Evolutionary conservation across 2,113 vertebrate genomes (phyloP), one percentile per base, ranked within the genome.

Genomic region (Pogonocichla stellata): DNA sequence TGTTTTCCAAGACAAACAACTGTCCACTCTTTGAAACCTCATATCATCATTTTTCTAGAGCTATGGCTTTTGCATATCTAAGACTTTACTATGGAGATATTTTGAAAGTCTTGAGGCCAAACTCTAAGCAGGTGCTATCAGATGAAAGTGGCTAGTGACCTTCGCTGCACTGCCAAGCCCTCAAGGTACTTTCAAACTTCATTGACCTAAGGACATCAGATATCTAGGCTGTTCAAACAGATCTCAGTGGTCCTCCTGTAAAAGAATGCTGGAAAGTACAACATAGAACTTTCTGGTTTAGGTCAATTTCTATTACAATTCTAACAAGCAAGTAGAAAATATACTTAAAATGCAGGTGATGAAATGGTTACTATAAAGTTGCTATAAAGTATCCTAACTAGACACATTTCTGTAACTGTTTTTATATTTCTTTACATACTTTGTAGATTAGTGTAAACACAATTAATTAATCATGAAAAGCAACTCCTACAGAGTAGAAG

Each of bases 381-480:
- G 60, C 60, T 84, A 51, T 38, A 64, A 88, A 94, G n/a, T 69
- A 79, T 53, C 36, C 51, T 78, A 95, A 80, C 80, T 58, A 95
- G 84, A 77, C 11, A 66, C 28, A 60, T 95, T 92, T 88, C 86
- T 95, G 48, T 80, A 60, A 56, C 36, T 82, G 16, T 80, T 95
- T 97, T 81, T 89, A 9, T 90, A 84, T 80, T 93, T 93, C 84
- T 95, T 96, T 93, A 77, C 42, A 77, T 75, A 69, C 83, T 96
- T 97, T 95, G 66, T 94, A 97, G 90, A 93, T 95, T 86, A 95
- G 60, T 0, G 22, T 92, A 97, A 97, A 97, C 82, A 97, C 36
- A 69, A 95, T 97, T 91, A 96, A 96, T 96, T 96, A 96, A 97
- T 96, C 80, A 97, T 93, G 92, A 97, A 97, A 96, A 95, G 80